These are phyloP conservation scores for Minunthozetes semirufus DNA, from an alignment of 2,888 invertebrate genomes.

Conservation along the genomic window DNA sequence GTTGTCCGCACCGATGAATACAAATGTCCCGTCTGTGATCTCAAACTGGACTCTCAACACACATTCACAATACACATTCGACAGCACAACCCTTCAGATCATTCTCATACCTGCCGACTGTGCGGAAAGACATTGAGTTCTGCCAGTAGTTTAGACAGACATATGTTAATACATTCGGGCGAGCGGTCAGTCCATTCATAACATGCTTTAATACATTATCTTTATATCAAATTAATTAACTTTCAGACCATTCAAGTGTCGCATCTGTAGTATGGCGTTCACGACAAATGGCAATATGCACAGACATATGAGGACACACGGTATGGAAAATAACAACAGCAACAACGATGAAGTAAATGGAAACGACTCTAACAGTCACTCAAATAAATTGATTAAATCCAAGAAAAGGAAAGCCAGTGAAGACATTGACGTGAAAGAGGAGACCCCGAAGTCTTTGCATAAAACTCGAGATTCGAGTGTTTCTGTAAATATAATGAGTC, in stretches of 20 bases:
- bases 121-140: constrained; percentile 66
- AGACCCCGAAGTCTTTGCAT: constrained; percentile 19
- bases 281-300: constrained; percentile 82
- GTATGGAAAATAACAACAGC: constrained; percentile 43
- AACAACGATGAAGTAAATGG: constrained; percentile 21
- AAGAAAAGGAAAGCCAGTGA: constrained; percentile 25
- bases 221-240: too few species aligned
- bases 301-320: constrained; percentile 68
- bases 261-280: constrained; percentile 69
- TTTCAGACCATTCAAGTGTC: constrained; percentile 65
- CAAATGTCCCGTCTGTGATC: constrained; percentile 61
- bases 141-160: constrained; percentile 68
- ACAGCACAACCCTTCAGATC: constrained; percentile 48
- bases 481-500: constrained; percentile 43
- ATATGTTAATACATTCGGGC: constrained; percentile 70
- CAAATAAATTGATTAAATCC: constrained; percentile 16
- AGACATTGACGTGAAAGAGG: constrained; percentile 30
- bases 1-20: constrained; percentile 45
- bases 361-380: constrained; percentile 6
- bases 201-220: too few species aligned
- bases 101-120: constrained; percentile 59
- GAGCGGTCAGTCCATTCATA: constrained; percentile 50
- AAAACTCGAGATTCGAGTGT: constrained; percentile 26
- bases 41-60: constrained; percentile 57
- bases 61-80: constrained; percentile 65